Base-by-base conservation (phyloP, 2,113 vertebrate species). In the Maccullochella peelii region DNA sequence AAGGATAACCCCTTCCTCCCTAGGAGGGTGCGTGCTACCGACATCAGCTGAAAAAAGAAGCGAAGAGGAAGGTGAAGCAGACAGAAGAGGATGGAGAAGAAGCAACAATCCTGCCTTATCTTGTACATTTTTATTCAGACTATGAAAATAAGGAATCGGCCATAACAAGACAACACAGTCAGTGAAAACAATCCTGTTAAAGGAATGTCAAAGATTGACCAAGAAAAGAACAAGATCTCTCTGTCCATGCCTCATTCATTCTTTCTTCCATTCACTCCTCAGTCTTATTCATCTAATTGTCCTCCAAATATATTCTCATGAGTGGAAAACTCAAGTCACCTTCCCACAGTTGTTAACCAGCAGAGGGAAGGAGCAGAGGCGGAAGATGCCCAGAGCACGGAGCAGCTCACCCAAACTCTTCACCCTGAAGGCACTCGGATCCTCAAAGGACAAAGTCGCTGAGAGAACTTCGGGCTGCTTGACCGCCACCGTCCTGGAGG, bases 341-440 rank as follows among this genome's bases (percentile, higher is more conserved):
- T 93, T 94, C 23, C 90, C 92, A 72, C 95, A 94, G 91, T 95
- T 88, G 89, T 94, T 95, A 21, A 97, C 95, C 85, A 97, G 88
- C 21, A 86, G 21, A 3, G 96, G 95, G 63, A 95, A 88, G 20
- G 96, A 96, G 85, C 96, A 97, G 69, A 97, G 84, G 10, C 52
- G 79, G 75, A 97, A 96, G 61, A 97, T 82, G 0, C 90, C 86
- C 75, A 97, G 93, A 1, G 95, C 95, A 6, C 96, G 92, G 6
- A 94, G 54, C 27, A 97, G 91, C 86, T 97, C 96, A 20, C 90
- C 79, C 27, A 74, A 25, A 23, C 93, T 95, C 91, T 97, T 97
- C 25, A 94, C 93, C 67, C 82, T 91, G 82, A 97, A 96, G 2
- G 95, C 96, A 0, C 83, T 77, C 57, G 96, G 94, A 58, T 96